These are phyloP conservation scores for Syngnathus rostellatus DNA, from an alignment of 2,797 vertebrate species.

Conservation along the genomic window DNA sequence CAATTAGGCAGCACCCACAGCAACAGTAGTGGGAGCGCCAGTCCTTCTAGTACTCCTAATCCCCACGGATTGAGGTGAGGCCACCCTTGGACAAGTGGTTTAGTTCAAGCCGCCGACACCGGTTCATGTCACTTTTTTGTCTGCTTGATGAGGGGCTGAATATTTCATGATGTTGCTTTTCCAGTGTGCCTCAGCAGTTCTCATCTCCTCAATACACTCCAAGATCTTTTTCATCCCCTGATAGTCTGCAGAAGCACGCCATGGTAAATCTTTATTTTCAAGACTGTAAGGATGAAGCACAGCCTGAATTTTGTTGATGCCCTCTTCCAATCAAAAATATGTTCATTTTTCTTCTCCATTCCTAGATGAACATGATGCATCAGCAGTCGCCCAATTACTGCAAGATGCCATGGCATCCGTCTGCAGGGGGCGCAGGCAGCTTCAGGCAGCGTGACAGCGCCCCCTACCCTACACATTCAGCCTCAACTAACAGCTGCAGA, in stretches of 20 bases:
- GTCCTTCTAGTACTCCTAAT: conserved; percentile 60
- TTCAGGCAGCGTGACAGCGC: conserved; percentile 47
- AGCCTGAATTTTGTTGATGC: background rate
- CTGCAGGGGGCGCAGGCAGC: conserved; percentile 18
- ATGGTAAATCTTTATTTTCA: conserved; percentile 64
- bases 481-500: conserved; percentile 60
- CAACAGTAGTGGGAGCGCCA: conserved; percentile 60
- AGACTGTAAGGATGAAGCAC: background rate
- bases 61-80: conserved; percentile 66
- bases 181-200: conserved; percentile 47
- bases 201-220: conserved; percentile 51
- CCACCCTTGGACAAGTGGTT: background rate
- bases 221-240: conserved; percentile 65
- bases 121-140: background rate
- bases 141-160: background rate
- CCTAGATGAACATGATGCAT: conserved; percentile 76
- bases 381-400: conserved; percentile 50
- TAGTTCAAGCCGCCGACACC: background rate
- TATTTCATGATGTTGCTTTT: conserved; percentile 1
- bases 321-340: background rate
- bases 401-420: conserved; percentile 33
- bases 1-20: conserved; percentile 68
- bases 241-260: conserved; percentile 79
- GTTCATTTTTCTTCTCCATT: background rate
- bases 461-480: conserved; percentile 46